Base-by-base conservation (phyloP, 1,140 invertebrate genomes). In the Riptortus pedestris region DNA sequence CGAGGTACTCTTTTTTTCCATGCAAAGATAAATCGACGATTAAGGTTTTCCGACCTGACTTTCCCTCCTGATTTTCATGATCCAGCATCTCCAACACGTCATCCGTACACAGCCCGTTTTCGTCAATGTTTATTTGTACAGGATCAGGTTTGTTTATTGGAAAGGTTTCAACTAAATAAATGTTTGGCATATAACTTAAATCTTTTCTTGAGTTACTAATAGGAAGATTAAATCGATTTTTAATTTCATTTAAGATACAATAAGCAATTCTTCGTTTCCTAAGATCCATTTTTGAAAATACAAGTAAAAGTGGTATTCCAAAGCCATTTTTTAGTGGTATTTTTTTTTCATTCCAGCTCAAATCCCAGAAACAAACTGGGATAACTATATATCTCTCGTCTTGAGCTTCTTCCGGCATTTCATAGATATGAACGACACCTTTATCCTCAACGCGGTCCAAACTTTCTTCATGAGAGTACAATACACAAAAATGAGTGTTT, bases 371-470 rank as follows among this genome's bases (percentile, higher is more conserved):
- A 28, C 63, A 60, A 7, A 67, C 59, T 5, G 66, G 66, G 0
- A 62, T 18, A 26, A 67, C 20, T 18, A 45, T 65, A 12, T 4
- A 31, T 1, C 20, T 26, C 57, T 9, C 4, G n/a, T 28, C 31
- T 5, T 14, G 5, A 7, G 31, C 5, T 14, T 38, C 5, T 38
- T 38, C 38, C 16, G 51, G 45, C 0, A 65, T 22, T 65, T 73
- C 77, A 72, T 73, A 80, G 74, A 79, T 70, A 71, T 74, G 79
- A 60, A 79, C 79, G 60, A 75, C 73, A 72, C 81, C 79, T 61
- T 75, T 73, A 47, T 80, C 79, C 63, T 74, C 67, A 43, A 81
- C 79, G 60, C 73, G 69, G 63, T 68, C 73, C 0, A 81, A 65
- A 3, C 65, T 64, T 55, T 81, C 79, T n/a, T 77, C 73, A 26